A percentile compares a stretch with the other conserved stretches of the same genome.
These are phyloP conservation scores for Atta colombica DNA, from an alignment of 1,140 invertebrate species.

Conservation along the genomic window DNA sequence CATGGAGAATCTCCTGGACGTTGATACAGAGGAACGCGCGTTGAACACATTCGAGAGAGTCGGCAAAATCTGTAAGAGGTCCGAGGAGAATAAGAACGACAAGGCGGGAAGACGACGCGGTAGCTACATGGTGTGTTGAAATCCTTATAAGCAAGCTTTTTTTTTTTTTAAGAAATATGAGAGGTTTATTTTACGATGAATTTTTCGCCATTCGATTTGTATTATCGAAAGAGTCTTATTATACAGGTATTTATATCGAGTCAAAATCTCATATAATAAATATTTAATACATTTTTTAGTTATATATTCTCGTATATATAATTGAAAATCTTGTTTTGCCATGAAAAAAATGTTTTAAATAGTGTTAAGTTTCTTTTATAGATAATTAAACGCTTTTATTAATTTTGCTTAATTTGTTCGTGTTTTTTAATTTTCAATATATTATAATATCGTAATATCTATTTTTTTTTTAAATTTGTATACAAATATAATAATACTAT, in stretches of 20 bases:
- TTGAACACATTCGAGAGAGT: conserved; percentile 73
- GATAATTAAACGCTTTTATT: conserved; percentile 8
- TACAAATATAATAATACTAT: conserved; percentile 8
- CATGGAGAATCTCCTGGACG: conserved; percentile 90
- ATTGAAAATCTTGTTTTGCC: neutral
- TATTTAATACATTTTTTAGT: conserved; percentile 25
- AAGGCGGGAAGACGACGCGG: conserved; percentile 80
- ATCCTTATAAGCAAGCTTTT: neutral
- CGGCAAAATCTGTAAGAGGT: conserved; percentile 72
- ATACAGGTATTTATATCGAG: neutral
- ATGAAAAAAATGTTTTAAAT: neutral
- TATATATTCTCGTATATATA: neutral
- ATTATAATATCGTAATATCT: too few species aligned
- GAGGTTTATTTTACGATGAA: neutral
- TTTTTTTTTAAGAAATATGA: neutral
- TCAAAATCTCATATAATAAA: neutral
- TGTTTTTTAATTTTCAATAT: neutral
- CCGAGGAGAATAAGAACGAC: conserved; percentile 73
- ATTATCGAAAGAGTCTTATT: neutral
- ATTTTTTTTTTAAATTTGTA: too few species aligned
- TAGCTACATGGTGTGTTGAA: conserved; percentile 83
- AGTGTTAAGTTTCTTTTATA: neutral
- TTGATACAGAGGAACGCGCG: conserved; percentile 82
- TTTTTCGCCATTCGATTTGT: neutral
- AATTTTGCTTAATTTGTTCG: neutral